Evolutionary conservation across 2,113 vertebrate genomes (phyloP), one percentile per base, ranked within the genome.

Genomic region (Lagopus leucura): DNA sequence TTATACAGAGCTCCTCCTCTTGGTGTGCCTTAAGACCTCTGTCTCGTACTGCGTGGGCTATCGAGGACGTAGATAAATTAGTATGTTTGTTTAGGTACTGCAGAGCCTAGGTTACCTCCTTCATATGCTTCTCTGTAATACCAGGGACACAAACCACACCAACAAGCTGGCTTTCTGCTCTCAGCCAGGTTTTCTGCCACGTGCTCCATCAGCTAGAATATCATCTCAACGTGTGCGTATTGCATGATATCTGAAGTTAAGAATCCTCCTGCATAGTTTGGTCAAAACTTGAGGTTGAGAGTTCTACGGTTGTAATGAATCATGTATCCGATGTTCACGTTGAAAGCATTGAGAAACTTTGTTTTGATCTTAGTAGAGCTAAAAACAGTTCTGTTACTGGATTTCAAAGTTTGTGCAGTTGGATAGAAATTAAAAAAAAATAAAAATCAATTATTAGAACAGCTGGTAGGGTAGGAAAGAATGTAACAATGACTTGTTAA

Each of bases 151-250:
- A 47, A 92, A 72, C 64, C 50, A 82, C 70, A 47, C 36, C 2
- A 8, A 69, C 88, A 88, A 66, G 71, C 71, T 86, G 64, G 32
- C 64, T 74, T 80, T 86, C 83, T 81, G 32, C 81, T 90, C 17
- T 42, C 47, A 88, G 60, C 60, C 76, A 85, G 82, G 60, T 93
- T 96, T 93, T 95, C 76, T 86, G 91, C 65, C 86, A 71, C 76
- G 48, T 47, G 76, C 86, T 92, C 90, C 80, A 81, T 96, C 80
- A 75, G 83, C 61, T 86, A 84, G 86, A 95, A 90, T 88, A 95
- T 18, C 57, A 57, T 84, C 61, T 79, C 88, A 83, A 92, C 75
- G 92, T 82, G 84, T 90, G 77, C 66, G 43, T 86, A n/a, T 47
- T 16, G 27, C 24, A 4, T 61, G 42, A 71, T 71, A 86, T 57